Percentiles rank a stretch among this genome's conserved stretches.
Evolutionary conservation across 1,140 invertebrate genomes (phyloP).

Genomic region (Dendrolimus kikuchii): DNA sequence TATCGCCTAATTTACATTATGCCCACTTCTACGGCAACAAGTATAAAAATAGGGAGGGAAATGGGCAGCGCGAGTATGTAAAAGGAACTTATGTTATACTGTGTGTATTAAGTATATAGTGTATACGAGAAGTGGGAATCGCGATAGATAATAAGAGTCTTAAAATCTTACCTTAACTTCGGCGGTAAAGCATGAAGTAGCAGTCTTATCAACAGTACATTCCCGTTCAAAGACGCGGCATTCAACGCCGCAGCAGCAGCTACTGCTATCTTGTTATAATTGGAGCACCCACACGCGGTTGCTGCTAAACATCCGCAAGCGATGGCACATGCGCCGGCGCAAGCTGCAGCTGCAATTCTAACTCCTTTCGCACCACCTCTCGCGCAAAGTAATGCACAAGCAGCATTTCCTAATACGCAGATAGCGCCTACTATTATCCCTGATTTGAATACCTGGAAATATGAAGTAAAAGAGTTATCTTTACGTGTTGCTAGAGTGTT

Average conservation of each 20-base stretch:
- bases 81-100: too few relatives aligned
- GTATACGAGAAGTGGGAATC: too few relatives aligned
- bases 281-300: constrained; percentile 36
- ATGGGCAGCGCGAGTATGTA: too few relatives aligned
- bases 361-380: constrained; percentile 39
- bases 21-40: too few relatives aligned
- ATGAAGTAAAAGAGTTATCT: constrained; percentile 2
- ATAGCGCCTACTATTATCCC: constrained; percentile 52
- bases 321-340: constrained; percentile 37
- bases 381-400: constrained; percentile 36
- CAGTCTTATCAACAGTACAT: constrained; percentile 49
- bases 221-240: constrained; percentile 54
- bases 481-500: too few relatives aligned
- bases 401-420: constrained; percentile 50
- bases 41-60: too few relatives aligned
- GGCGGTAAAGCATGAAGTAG: constrained; percentile 50
- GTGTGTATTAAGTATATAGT: too few relatives aligned
- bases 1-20: too few relatives aligned
- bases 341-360: constrained; percentile 33
- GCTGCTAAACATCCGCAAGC: constrained; percentile 38
- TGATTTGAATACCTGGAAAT: constrained; percentile 48
- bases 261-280: constrained; percentile 30
- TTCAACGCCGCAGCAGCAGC: constrained; percentile 48
- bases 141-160: too few relatives aligned
- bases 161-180: constrained; percentile 40